Percentiles rank a stretch among this genome's conserved stretches.
These are phyloP conservation scores for Drosophila neonasuta DNA, from an alignment of 2,888 invertebrate genomes.

Conservation along the genomic window DNA sequence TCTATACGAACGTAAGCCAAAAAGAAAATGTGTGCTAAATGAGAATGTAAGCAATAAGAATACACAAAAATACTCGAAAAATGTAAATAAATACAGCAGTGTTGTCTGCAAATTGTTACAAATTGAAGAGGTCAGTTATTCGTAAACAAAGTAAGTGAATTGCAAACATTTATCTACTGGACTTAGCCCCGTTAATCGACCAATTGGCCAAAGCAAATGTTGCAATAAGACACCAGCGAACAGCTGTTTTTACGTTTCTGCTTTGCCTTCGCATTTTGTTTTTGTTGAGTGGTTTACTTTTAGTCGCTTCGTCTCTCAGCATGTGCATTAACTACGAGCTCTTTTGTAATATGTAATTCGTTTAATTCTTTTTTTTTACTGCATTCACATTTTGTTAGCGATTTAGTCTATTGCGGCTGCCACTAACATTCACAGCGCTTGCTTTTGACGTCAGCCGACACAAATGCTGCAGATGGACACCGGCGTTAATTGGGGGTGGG, in stretches of 20 bases:
- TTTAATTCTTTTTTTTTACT: constrained; percentile 11
- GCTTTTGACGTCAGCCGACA: constrained; percentile 37
- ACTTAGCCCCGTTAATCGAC: constrained; percentile 17
- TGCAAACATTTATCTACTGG: constrained; percentile 1
- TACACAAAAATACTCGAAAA: constrained; percentile 28
- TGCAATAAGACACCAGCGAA: constrained; percentile 35
- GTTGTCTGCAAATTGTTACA: constrained; percentile 18
- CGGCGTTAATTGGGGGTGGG: background rate
- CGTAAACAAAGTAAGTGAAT: constrained; percentile 36
- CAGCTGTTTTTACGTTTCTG: constrained; percentile 63
- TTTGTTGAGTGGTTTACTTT: constrained; percentile 39
- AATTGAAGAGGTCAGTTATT: background rate
- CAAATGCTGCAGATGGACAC: constrained; percentile 11
- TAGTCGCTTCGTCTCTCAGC: constrained; percentile 16
- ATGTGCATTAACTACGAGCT: constrained; percentile 5
- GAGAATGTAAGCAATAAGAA: constrained; percentile 50
- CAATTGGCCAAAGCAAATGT: constrained; percentile 26
- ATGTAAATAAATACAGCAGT: constrained; percentile 71
- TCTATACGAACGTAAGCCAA: constrained; percentile 49
- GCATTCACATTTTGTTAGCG: constrained; percentile 8
- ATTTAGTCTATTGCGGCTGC: constrained; percentile 28
- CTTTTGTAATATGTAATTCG: constrained; percentile 30
- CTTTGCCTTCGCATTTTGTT: constrained; percentile 42
- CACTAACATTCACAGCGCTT: constrained; percentile 20
- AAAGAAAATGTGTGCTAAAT: constrained; percentile 63